phyloP scores from a whole-genome alignment of 2,797 vertebrate species.

The Gallirallus australis region DNA sequence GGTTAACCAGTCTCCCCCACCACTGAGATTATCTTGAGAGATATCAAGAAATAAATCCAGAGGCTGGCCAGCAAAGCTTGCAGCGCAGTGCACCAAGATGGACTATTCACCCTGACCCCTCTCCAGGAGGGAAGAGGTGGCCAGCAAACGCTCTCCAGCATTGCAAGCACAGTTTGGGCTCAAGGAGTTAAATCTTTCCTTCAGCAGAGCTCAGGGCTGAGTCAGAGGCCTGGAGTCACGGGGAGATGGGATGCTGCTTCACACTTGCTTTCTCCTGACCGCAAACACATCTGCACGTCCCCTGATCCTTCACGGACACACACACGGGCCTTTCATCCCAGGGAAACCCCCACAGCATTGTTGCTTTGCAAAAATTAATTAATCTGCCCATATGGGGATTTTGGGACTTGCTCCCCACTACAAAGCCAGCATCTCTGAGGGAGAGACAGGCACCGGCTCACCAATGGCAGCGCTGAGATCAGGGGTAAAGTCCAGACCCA shows the following conservation, averaged over 20 bases:
- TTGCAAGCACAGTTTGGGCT: not conserved
- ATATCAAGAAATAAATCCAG: not conserved
- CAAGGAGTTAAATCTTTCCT: not conserved
- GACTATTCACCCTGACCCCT: accelerated
- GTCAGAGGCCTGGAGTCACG: not conserved
- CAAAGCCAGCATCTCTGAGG: accelerated
- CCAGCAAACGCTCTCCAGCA: not conserved
- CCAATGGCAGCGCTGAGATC: accelerated
- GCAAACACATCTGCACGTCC: not conserved
- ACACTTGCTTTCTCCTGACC: not conserved
- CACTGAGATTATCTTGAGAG: accelerated
- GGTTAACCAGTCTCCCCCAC: too few species aligned
- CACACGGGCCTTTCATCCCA: not conserved
- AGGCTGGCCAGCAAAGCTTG: accelerated
- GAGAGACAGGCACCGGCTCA: not conserved
- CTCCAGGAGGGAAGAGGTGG: not conserved
- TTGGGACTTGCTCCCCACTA: not conserved
- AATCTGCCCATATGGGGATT: not conserved
- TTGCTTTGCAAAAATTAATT: not conserved
- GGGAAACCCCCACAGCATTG: not conserved
- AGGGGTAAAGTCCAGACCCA: accelerated
- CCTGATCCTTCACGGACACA: not conserved
- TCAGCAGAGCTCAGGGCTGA: not conserved
- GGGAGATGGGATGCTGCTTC: not conserved
- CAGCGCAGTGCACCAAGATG: not conserved